Base-by-base conservation (phyloP, 2,888 invertebrate genomes). In the Leucophenga maculata region DNA sequence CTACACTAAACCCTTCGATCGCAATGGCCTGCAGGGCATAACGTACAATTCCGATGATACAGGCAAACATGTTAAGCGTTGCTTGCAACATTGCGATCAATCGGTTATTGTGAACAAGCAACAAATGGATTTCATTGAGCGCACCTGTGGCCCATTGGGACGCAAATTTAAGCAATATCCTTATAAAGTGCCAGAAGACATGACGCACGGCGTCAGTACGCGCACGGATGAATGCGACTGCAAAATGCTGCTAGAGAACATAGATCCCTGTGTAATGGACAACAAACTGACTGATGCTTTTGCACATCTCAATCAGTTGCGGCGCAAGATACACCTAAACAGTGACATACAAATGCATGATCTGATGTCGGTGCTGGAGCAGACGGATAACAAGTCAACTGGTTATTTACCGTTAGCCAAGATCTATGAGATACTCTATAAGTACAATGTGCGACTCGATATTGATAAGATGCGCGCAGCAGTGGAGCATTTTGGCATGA, bases 41-140 rank as follows among this genome's bases (percentile, higher is more conserved):
- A 4, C 3, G 1, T 64, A 60, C 2, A 64, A 71, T 2, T 72
- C 60, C 0, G 85, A 83, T 44, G 57, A 62, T 0, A 74, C 76
- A 1, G 88, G 88, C 0, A 71, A 74, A 4, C 72, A 68, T 59
- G 79, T 84, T 0, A 82, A 79, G 48, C 72, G 71, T 3, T 80
- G 84, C 59, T 54, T 87, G 68, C 72, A 75, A 32, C 76, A 78
- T 26, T 79, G 83, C 3, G 77, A 80, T 14, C 75, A 75, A 1
- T 69, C 77, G 9, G 69, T 80, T 14, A 74, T 85, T 3, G 77
- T 87, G 4, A 86, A 79, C 46, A 83, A 82, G 62, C 71, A 77
- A 13, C 86, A 85, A 16, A 78, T 80, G 69, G 75, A 78, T 6
- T 86, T 77, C 46, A 74, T 79, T n/a, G 74, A 84, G 50, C 82